Evolutionary conservation across 2,888 invertebrate genomes (phyloP).

Genomic region (Anagyrus pseudococci): DNA sequence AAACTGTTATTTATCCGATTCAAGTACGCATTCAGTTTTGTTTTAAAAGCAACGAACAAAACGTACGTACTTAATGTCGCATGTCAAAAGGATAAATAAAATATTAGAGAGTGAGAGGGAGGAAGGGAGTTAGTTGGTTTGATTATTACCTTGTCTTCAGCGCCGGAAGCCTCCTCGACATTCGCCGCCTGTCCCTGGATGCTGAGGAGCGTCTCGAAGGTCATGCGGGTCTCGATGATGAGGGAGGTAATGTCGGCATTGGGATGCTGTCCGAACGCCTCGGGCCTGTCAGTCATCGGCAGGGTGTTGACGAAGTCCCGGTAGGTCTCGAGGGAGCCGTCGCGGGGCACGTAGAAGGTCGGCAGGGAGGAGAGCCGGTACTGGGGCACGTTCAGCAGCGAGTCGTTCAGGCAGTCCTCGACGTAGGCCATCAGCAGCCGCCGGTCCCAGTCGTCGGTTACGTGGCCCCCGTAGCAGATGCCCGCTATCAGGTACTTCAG

Average conservation of each 20-base stretch:
- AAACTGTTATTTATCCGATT: no score
- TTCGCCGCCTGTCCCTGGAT: constrained; percentile 74
- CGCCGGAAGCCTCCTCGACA: constrained; percentile 65
- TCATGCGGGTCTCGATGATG: constrained; percentile 77
- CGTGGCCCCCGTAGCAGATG: constrained; percentile 89
- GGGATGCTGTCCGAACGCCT: constrained; percentile 88
- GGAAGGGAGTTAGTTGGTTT: no score
- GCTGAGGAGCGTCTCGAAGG: constrained; percentile 81
- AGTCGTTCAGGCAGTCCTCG: constrained; percentile 81
- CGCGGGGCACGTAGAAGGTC: constrained; percentile 83
- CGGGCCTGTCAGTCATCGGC: constrained; percentile 81
- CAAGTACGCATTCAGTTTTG: no score
- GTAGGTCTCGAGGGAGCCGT: constrained; percentile 82
- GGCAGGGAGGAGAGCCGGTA: constrained; percentile 78
- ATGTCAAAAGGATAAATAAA: no score
- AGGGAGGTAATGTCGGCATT: constrained; percentile 89
- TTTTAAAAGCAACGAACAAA: no score
- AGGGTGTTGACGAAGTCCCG: constrained; percentile 80
- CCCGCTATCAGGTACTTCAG: constrained; percentile 86
- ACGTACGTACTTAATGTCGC: no score
- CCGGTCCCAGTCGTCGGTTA: constrained; percentile 77
- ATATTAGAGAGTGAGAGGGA: no score
- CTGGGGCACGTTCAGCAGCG: constrained; percentile 69
- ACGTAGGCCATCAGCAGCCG: constrained; percentile 83
- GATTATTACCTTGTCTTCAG: constrained; percentile 81